Conservation (phyloP, 2,113 vertebrate genomes). For the Bos javanicus region DNA sequence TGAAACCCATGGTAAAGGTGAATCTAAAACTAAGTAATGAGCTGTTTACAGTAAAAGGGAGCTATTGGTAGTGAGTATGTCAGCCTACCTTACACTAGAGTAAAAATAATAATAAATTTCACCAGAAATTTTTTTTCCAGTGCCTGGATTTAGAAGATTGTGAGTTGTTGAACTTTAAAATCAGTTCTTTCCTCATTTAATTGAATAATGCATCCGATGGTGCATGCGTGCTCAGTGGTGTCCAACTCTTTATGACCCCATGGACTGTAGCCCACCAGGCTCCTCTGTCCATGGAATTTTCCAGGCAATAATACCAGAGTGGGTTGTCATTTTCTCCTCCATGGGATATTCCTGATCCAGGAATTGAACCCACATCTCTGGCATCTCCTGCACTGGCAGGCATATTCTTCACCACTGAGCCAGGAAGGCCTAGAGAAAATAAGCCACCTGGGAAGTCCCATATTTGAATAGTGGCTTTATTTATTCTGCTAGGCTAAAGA, state of each 20-base stretch:
- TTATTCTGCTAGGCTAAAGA: not conserved
- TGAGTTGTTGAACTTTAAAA: not conserved
- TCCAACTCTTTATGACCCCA: not conserved
- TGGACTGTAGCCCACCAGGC: not conserved
- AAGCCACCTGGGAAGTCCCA: not conserved
- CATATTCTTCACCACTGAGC: not conserved
- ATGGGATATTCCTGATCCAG: not conserved
- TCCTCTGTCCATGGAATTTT: not conserved
- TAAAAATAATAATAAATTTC: not conserved
- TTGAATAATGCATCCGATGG: not conserved
- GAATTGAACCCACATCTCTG: not conserved
- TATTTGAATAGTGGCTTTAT: not conserved
- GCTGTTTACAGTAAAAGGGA: not conserved
- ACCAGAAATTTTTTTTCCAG: not conserved
- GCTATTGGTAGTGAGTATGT: not conserved
- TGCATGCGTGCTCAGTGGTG: not conserved
- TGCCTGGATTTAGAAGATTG: not conserved
- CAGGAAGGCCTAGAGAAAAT: not conserved
- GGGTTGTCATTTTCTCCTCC: not conserved
- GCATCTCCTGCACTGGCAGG: not conserved
- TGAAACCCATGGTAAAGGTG: not conserved
- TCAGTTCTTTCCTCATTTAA: not conserved
- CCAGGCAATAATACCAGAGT: not conserved
- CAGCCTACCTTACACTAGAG: not conserved
- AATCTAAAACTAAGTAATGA: not conserved